Percentiles rank a stretch among this genome's conserved stretches.
Evolutionary conservation across 2,113 vertebrate genomes (phyloP).

Genomic region (Xiphophorus couchianus): DNA sequence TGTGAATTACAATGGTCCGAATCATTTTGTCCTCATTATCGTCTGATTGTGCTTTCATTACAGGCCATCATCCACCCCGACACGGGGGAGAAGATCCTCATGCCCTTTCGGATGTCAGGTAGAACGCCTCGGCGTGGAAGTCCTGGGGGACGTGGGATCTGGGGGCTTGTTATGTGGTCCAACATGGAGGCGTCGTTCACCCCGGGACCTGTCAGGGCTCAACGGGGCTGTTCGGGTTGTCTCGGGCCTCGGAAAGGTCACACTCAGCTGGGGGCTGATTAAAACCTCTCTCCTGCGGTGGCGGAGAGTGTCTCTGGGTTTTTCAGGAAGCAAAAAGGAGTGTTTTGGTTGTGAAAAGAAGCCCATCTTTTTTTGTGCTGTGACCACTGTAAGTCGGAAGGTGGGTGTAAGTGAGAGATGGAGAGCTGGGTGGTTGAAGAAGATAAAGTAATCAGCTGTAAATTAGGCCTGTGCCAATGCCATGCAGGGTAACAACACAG

Average conservation of each 20-base stretch:
- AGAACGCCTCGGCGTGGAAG: conserved; percentile 40
- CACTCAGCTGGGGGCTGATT: conserved; percentile 81
- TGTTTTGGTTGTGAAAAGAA: conserved; percentile 64
- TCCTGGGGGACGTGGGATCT: conserved; percentile 21
- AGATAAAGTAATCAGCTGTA: conserved; percentile 8
- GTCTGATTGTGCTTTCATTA: conserved; percentile 30
- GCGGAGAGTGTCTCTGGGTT: conserved; percentile 44
- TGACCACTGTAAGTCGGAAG: neutral
- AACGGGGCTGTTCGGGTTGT: conserved; percentile 61
- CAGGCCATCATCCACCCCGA: conserved; percentile 96
- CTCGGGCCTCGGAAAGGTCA: conserved; percentile 77
- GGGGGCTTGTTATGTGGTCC: conserved; percentile 69
- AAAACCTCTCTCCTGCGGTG: conserved; percentile 66
- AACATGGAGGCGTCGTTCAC: conserved; percentile 44
- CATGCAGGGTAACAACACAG: too few species aligned
- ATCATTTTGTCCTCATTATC: conserved; percentile 26
- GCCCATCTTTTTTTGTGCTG: conserved; percentile 43
- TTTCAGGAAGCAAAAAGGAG: conserved; percentile 40
- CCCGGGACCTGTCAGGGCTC: conserved; percentile 61
- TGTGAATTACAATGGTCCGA: neutral
- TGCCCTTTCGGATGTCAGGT: conserved; percentile 99
- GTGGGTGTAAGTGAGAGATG: neutral
- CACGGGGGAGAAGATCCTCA: conserved; percentile 94
- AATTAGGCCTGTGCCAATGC: too few species aligned
- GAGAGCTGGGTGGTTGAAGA: conserved; percentile 4